Conservation (phyloP, 1,140 invertebrate genomes). For the Macrocentrus cingulum region DNA sequence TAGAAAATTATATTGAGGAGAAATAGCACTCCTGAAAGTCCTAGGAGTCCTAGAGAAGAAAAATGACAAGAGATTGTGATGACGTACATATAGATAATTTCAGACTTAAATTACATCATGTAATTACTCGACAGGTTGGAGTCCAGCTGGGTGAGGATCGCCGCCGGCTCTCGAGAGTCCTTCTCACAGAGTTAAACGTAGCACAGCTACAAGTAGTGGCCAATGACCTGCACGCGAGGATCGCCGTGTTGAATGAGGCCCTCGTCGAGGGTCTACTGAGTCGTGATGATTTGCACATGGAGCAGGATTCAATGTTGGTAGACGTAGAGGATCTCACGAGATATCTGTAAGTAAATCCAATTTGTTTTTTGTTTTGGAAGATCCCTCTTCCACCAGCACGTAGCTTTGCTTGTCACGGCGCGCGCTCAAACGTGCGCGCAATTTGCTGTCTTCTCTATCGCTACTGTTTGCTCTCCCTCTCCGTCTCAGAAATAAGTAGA, state of each 20-base stretch:
- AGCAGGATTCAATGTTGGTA: slow-evolving; percentile 95
- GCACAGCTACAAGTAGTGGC: slow-evolving; percentile 94
- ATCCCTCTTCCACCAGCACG: too few species aligned
- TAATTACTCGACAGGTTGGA: slow-evolving; percentile 72
- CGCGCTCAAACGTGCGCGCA: too few species aligned
- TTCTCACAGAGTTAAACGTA: slow-evolving; percentile 89
- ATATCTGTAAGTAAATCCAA: slow-evolving; percentile 75
- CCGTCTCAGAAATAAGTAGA: slow-evolving; percentile 46
- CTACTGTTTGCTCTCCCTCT: slow-evolving; percentile 40
- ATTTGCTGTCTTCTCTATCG: slow-evolving; percentile 32
- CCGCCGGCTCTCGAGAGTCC: slow-evolving; percentile 76
- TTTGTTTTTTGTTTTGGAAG: too few species aligned
- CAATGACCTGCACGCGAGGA: slow-evolving; percentile 91
- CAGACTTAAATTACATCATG: too few species aligned
- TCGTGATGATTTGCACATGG: slow-evolving; percentile 93
- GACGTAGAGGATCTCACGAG: slow-evolving; percentile 94
- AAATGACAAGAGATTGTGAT: too few species aligned
- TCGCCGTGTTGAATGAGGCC: slow-evolving; percentile 87
- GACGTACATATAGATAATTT: too few species aligned
- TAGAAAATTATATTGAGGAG: too few species aligned
- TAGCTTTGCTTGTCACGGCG: slow-evolving; percentile 15
- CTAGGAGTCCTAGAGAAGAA: too few species aligned
- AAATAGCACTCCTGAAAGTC: too few species aligned
- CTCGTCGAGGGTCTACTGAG: slow-evolving; percentile 84
- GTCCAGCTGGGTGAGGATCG: slow-evolving; percentile 80